Evolutionary conservation across 2,888 invertebrate species (phyloP), one percentile per base, ranked within the genome.

Genomic region (Dolichomitus sp.): DNA sequence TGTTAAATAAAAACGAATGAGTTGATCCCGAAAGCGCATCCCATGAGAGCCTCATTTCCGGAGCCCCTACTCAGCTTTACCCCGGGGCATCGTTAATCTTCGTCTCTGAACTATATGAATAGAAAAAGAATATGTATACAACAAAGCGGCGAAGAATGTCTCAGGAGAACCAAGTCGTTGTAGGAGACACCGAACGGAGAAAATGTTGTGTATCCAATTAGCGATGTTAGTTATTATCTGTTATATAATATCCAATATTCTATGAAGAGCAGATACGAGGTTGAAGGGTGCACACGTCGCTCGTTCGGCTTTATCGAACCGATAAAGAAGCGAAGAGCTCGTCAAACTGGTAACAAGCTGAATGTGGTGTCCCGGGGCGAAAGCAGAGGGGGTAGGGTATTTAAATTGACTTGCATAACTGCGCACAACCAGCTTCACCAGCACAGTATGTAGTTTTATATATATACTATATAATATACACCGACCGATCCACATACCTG

Each of bases 361-460:
- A 75, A 79, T 66, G 37, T 42, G 42, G 72, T 72, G 73, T 76
- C 40, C 70, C 57, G 42, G 73, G 61, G 61, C 50, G 70, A 74
- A 50, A 75, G 80, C 78, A 48, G 73, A 59, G 80, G 83, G 78
- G 86, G 84, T 79, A 23, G 87, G 86, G 88, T 90, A 90, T 92
- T 92, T 91, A 92, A 93, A 92, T 92, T 89, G 88, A 91, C 92
- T 91, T 89, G 90, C 90, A 91, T 90, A 93, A 91, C 90, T 90
- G 87, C 85, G 73, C 80, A 84, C 84, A 73, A 80, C 84, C 59
- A 72, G 27, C 68, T 77, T 66, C 78, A 79, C 63, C 82, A 73
- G 48, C n/a, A 23, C 23, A 17, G 52, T 59, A 61, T 75, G 33
- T 52, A 54, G 40, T n/a, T 19, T 69, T n/a, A 23, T 54, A 17